phyloP scores from a whole-genome alignment of 2,888 invertebrate species.

The Elysia crispata region DNA sequence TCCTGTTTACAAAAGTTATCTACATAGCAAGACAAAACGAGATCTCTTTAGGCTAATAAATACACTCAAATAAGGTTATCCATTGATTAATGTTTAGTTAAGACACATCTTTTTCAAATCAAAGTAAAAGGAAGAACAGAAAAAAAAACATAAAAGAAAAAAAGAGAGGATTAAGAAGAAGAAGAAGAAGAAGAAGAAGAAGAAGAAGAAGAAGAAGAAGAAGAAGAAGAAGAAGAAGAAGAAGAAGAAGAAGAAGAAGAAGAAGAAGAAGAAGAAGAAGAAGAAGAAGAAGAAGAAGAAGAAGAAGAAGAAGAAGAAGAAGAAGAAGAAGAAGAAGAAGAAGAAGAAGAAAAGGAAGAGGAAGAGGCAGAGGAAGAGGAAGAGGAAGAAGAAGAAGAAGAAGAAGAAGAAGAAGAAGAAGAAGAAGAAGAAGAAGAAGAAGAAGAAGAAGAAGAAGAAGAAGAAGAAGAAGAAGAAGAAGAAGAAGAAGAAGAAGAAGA shows the following conservation, averaged over 20 bases:
- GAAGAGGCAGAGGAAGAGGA: constrained; percentile 1
- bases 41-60: too few species aligned
- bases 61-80: too few species aligned
- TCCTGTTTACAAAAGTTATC: too few species aligned
- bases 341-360: not conserved
- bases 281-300: not conserved
- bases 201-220: not conserved
- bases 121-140: not conserved
- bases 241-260: not conserved
- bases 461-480: constrained; percentile 27
- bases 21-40: too few species aligned
- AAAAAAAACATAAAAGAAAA: too few species aligned
- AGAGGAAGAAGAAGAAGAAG: constrained; percentile 21
- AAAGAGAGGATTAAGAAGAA: too few species aligned
- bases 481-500: constrained; percentile 3
- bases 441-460: not conserved
- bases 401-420: constrained; percentile 16
- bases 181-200: constrained; percentile 13
- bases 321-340: constrained; percentile 13
- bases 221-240: constrained; percentile 6
- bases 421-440: not conserved
- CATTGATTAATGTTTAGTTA: too few species aligned
- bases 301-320: not conserved
- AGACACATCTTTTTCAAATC: not conserved
- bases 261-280: not conserved